These are phyloP conservation scores for Cylas formicarius DNA, from an alignment of 1,140 invertebrate genomes.

Conservation along the genomic window DNA sequence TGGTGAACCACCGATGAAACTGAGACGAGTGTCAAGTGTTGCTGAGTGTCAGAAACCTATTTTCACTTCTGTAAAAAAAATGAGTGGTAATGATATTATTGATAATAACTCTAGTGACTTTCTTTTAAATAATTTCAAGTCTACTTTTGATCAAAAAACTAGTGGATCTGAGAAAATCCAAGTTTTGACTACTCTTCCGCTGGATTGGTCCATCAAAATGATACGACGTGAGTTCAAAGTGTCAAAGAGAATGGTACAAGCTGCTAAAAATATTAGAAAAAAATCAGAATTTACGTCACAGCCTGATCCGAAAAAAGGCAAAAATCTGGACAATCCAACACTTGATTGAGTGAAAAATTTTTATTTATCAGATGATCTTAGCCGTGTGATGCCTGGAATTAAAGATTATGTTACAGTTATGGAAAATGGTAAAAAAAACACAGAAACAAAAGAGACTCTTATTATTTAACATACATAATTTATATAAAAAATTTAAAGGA, in stretches of 20 bases:
- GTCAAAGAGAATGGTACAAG: constrained; percentile 3
- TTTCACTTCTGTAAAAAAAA: constrained; percentile 2
- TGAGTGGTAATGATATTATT: constrained; percentile 2
- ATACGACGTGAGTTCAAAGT: constrained; percentile 8
- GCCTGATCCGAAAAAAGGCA: constrained; percentile 2
- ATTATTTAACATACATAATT: constrained; percentile 3
- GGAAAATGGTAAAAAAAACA: neutral
- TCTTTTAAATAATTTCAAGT: too few relatives aligned
- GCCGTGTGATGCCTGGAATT: constrained; percentile 6
- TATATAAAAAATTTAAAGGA: constrained; percentile 10
- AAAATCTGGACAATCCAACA: constrained; percentile 5
- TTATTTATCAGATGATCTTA: constrained; percentile 7
- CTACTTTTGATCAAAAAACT: neutral
- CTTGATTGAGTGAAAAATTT: constrained; percentile 2
- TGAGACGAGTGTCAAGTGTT: constrained; percentile 9
- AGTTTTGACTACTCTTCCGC: constrained; percentile 4
- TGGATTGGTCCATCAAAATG: constrained; percentile 6
- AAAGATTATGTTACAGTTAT: constrained; percentile 3
- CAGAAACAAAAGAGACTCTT: constrained; percentile 8
- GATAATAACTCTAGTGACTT: neutral
- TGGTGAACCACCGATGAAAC: constrained; percentile 6
- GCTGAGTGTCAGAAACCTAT: constrained; percentile 2
- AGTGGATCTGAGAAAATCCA: constrained; percentile 8
- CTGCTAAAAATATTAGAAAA: constrained; percentile 7
- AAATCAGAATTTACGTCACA: constrained; percentile 8